Base-by-base conservation (phyloP, 2,113 vertebrate species). In the Sander vitreus region DNA sequence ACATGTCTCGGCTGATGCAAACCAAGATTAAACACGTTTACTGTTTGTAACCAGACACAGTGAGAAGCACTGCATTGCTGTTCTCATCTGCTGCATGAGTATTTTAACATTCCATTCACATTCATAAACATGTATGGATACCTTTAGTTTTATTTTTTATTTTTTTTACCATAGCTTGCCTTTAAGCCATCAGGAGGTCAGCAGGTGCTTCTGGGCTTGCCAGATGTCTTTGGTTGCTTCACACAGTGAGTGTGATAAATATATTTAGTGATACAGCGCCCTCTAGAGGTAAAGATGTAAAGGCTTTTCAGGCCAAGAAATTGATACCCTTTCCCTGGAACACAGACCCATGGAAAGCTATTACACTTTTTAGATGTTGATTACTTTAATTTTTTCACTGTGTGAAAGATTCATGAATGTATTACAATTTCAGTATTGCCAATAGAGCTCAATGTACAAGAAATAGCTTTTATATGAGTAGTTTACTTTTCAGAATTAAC, bases 191-290 rank as follows among this genome's bases (percentile, higher is more conserved):
- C 77, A 73, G 74, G 83, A 85, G 86, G 91, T 91, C 89, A 90
- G 88, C 90, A 91, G 91, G 90, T 91, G 89, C 87, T 66, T 85
- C 87, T 62, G 54, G 58, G 82, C 74, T 78, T 33, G 43, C 74
- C 88, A 90, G 85, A 89, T 89, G 89, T 85, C 76, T 79, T 7
- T 19, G 47, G 54, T 51, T 76, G 57, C 25, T 67, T 81, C 58
- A 51, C 30, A 59, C 54, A 10, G 53, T 27, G 60, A 78, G 6
- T 5, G 25, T 11, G 1, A 45, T 21, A 21, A 65, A 27, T 11
- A 87, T 86, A 65, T 58, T 83, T 88, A 47, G 69, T 78, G 18
- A 59, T 76, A n/a, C 53, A 76, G 57, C 80, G n/a, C 87, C 91
- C 88, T 89, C 91, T 91, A 83, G 68, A 78, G 90, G 82, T 9